Evolutionary conservation across 2,888 invertebrate species (phyloP).

Genomic region (Xylota sylvarum): DNA sequence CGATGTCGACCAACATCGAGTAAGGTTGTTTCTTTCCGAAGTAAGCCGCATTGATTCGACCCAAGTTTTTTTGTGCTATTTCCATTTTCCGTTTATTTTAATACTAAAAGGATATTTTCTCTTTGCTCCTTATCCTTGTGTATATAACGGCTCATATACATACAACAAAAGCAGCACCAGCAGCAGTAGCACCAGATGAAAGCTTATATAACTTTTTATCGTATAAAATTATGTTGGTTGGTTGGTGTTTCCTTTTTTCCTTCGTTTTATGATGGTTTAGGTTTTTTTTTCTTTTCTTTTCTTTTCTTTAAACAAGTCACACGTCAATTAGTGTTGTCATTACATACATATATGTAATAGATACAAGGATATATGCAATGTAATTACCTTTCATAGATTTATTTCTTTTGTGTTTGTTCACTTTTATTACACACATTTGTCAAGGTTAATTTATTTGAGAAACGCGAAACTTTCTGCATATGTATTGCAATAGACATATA

Average conservation of each 20-base stretch:
- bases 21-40: conserved; percentile 60
- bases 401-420: conserved; percentile 48
- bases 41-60: conserved; percentile 74
- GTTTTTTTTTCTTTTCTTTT: conserved; percentile 12
- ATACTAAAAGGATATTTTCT: conserved; percentile 71
- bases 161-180: conserved; percentile 57
- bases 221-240: conserved; percentile 63
- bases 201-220: conserved; percentile 75
- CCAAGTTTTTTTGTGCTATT: conserved; percentile 60
- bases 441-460: conserved; percentile 47
- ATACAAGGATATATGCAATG: conserved; percentile 27
- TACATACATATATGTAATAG: too few relatives aligned
- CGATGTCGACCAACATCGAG: conserved; percentile 9
- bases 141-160: conserved; percentile 57
- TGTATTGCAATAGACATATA: conserved; percentile 1
- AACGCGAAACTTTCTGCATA: conserved; percentile 24
- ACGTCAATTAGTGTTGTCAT: conserved; percentile 62
- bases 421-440: conserved; percentile 57
- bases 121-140: conserved; percentile 59
- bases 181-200: conserved; percentile 63
- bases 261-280: background rate
- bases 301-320: conserved; percentile 42
- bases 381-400: conserved; percentile 63
- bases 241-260: conserved; percentile 24
- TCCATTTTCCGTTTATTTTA: conserved; percentile 75